Evolutionary conservation across 1,140 invertebrate species (phyloP).

Genomic region (Vollenhovia emeryi): DNA sequence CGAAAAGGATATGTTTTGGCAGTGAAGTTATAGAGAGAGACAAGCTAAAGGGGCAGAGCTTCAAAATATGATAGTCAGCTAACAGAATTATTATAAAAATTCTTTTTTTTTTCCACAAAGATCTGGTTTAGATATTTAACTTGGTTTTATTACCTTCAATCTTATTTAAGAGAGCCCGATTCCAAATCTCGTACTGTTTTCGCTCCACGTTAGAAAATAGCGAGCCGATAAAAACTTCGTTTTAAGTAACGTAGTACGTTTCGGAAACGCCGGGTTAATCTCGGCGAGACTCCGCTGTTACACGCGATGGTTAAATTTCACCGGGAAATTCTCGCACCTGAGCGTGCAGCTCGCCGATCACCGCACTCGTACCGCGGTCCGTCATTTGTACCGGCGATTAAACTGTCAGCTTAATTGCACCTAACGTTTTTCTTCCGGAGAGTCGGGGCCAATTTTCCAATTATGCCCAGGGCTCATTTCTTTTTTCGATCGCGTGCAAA

Average conservation of each 20-base stretch:
- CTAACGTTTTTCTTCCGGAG: slow-evolving; percentile 48
- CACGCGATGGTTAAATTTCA: slow-evolving; percentile 47
- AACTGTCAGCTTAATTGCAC: slow-evolving; percentile 40
- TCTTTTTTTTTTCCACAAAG: not conserved
- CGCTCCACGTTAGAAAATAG: slow-evolving; percentile 9
- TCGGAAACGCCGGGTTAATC: slow-evolving; percentile 24
- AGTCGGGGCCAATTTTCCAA: slow-evolving; percentile 29
- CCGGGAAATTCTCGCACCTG: slow-evolving; percentile 36
- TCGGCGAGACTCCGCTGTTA: not conserved
- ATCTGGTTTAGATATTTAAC: not conserved
- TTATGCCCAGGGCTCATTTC: slow-evolving; percentile 23
- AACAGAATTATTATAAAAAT: not conserved
- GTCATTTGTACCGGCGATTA: slow-evolving; percentile 45
- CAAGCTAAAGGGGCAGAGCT: not conserved
- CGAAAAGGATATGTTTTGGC: not conserved
- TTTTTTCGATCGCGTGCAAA: slow-evolving; percentile 30
- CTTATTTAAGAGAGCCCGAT: not conserved
- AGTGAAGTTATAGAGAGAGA: not conserved
- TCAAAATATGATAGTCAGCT: not conserved
- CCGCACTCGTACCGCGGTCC: slow-evolving; percentile 7
- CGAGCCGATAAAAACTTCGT: slow-evolving; percentile 24
- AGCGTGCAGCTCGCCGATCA: slow-evolving; percentile 23
- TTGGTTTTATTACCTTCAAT: not conserved
- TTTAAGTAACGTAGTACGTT: slow-evolving; percentile 39
- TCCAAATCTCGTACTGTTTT: not conserved